A percentile compares a stretch with the other conserved stretches of the same genome.
phyloP scores from a whole-genome alignment of 2,888 invertebrate genomes.

The Nezara viridula region DNA sequence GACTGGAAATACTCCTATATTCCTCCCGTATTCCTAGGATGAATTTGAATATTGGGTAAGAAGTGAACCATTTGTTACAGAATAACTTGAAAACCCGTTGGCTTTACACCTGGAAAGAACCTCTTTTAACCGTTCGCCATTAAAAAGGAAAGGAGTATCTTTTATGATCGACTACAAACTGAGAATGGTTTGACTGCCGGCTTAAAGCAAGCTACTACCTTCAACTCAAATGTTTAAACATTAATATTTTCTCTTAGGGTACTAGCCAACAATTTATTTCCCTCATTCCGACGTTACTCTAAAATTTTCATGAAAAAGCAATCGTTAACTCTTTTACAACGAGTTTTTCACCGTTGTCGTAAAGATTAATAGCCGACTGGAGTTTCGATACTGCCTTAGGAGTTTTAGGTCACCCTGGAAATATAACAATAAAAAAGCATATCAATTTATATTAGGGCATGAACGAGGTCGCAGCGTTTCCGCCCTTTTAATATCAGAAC shows the following conservation, averaged over 20 bases:
- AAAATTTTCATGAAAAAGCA: neutral
- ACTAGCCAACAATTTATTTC: slow-evolving; percentile 4
- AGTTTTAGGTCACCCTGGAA: neutral
- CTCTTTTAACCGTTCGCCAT: slow-evolving; percentile 4
- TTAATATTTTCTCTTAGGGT: slow-evolving; percentile 26
- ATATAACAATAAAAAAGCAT: neutral
- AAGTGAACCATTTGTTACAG: neutral
- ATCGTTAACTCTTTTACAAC: neutral
- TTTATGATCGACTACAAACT: slow-evolving; percentile 43
- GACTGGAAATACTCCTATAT: too few relatives aligned
- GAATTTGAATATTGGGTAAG: neutral
- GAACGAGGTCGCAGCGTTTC: neutral
- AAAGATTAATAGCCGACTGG: neutral
- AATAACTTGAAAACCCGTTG: neutral
- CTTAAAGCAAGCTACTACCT: neutral
- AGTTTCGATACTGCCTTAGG: neutral
- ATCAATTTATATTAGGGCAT: neutral
- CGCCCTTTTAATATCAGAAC: too few relatives aligned
- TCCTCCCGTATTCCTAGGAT: too few relatives aligned
- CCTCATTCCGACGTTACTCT: neutral
- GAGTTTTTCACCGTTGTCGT: neutral
- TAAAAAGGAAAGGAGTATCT: slow-evolving; percentile 1
- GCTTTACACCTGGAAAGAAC: neutral
- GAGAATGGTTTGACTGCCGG: slow-evolving; percentile 13
- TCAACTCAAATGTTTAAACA: slow-evolving; percentile 12